Percentiles rank a stretch among this genome's conserved stretches.
Evolutionary conservation across 2,113 vertebrate species (phyloP).

Genomic region (Caracal caracal): DNA sequence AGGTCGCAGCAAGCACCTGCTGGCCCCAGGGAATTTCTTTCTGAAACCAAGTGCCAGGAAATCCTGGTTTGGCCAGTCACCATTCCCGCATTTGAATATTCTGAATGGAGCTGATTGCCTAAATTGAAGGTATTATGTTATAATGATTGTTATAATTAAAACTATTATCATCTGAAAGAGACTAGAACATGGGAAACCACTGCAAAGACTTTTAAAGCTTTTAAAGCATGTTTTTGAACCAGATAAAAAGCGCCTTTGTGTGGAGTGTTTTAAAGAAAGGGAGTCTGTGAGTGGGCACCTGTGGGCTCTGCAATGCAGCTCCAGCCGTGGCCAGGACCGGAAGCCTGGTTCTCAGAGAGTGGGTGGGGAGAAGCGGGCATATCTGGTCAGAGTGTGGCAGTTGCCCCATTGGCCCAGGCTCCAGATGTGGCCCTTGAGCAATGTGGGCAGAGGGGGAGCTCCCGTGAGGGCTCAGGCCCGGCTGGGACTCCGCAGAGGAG

Average conservation of each 20-base stretch:
- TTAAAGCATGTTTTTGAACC: slow-evolving; percentile 71
- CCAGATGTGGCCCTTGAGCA: too few species aligned
- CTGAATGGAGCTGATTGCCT: slow-evolving; percentile 80
- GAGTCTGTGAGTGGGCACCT: not conserved
- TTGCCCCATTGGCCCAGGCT: not conserved
- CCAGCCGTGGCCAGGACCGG: rapidly evolving
- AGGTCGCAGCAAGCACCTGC: slow-evolving; percentile 1
- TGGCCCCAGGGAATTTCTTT: not conserved
- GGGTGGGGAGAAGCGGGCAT: not conserved
- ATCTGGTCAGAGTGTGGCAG: not conserved
- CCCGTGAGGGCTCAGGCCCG: not conserved
- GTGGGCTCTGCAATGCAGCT: not conserved
- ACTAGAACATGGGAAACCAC: slow-evolving; percentile 67
- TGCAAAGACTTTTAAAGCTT: slow-evolving; percentile 73
- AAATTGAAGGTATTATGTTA: slow-evolving; percentile 81
- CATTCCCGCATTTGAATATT: slow-evolving; percentile 43
- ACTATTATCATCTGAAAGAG: slow-evolving; percentile 81
- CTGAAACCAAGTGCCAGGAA: not conserved
- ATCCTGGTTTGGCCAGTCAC: not conserved
- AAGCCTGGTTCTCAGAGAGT: not conserved
- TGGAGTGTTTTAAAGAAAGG: slow-evolving; percentile 41
- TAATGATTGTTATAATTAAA: slow-evolving; percentile 82
- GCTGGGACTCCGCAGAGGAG: not conserved
- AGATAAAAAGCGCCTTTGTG: slow-evolving; percentile 70
- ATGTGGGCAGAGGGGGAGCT: rapidly evolving